phyloP scores from a whole-genome alignment of 2,113 vertebrate species.

The Urocynchramus pylzowi region DNA sequence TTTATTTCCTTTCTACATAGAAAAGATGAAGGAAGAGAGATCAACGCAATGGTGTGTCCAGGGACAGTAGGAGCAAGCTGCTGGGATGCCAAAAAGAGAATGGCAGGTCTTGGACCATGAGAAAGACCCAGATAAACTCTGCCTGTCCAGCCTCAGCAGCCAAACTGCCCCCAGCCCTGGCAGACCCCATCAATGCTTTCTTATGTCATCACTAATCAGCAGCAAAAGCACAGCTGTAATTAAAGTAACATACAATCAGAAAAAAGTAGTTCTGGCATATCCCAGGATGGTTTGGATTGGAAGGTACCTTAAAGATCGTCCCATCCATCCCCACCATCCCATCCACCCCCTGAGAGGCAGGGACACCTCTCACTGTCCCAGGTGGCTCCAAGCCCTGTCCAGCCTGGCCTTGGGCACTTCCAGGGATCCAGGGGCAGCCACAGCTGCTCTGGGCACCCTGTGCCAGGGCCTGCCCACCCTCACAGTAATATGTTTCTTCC shows the following conservation, averaged over 20 bases:
- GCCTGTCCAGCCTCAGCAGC: not conserved
- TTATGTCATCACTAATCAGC: not conserved
- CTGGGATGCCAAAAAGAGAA: not conserved
- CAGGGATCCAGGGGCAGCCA: not conserved
- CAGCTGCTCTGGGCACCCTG: not conserved
- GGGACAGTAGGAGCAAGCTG: not conserved
- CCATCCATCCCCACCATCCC: not conserved
- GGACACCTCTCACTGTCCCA: not conserved
- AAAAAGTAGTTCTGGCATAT: not conserved
- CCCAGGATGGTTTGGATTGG: not conserved
- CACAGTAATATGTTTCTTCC: not conserved
- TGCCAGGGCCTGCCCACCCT: fast-evolving
- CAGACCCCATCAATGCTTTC: not conserved
- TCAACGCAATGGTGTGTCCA: fast-evolving
- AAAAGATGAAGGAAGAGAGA: not conserved
- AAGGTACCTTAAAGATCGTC: not conserved
- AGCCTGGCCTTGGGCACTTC: not conserved
- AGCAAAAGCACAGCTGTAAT: not conserved
- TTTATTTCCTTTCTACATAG: not conserved
- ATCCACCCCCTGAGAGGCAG: not conserved
- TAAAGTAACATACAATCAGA: not conserved
- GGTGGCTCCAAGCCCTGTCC: not conserved
- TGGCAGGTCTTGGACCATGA: not conserved
- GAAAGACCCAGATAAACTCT: not conserved
- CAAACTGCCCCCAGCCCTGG: not conserved